phyloP scores from a whole-genome alignment of 1,140 invertebrate genomes.

The Papilio machaon region DNA sequence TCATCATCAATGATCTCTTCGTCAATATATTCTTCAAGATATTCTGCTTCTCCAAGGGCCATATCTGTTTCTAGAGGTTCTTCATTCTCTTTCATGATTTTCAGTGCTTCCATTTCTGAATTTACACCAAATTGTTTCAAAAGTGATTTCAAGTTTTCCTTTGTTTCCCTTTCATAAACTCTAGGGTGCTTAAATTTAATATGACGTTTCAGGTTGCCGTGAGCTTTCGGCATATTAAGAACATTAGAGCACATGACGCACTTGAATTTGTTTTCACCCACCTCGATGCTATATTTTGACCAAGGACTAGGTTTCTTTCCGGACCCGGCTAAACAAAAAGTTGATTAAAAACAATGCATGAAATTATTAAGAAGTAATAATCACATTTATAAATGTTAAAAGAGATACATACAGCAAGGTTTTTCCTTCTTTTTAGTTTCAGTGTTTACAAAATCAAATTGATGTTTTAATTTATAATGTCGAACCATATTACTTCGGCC shows the following conservation, averaged over 20 bases:
- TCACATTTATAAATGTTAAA: neutral
- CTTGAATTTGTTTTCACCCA: conserved; percentile 14
- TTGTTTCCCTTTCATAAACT: conserved; percentile 21
- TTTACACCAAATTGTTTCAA: neutral
- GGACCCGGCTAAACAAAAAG: neutral
- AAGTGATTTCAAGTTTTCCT: neutral
- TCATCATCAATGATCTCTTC: neutral
- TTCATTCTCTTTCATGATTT: neutral
- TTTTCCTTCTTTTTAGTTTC: neutral
- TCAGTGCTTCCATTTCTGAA: neutral
- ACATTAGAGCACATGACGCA: conserved; percentile 5
- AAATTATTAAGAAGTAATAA: neutral
- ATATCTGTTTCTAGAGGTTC: conserved; percentile 1
- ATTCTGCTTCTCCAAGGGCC: neutral
- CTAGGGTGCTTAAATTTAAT: conserved; percentile 9
- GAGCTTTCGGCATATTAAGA: conserved; percentile 28
- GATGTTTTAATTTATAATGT: conserved; percentile 31
- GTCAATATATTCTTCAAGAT: neutral
- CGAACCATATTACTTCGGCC: neutral
- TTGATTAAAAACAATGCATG: neutral
- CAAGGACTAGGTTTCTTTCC: neutral
- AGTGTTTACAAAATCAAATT: neutral
- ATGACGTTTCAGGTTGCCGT: conserved; percentile 31
- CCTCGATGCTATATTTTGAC: conserved; percentile 22
- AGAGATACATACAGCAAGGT: neutral